Conservation (phyloP, 2,888 invertebrate species). For the Dolichomitus sp. region DNA sequence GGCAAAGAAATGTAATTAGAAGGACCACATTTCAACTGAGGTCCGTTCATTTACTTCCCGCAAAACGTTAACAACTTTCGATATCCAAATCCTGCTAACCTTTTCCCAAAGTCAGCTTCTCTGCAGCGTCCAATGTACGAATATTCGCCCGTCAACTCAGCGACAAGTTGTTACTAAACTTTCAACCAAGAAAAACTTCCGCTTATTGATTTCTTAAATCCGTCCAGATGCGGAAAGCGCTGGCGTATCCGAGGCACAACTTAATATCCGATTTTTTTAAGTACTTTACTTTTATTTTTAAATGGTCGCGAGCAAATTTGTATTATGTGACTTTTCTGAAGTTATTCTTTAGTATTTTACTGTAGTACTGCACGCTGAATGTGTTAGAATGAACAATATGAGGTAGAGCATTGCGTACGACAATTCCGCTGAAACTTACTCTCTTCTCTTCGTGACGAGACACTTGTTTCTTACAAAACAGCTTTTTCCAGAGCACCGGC, state of each 20-base stretch:
- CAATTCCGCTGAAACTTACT: neutral
- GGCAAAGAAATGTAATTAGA: neutral
- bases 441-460: constrained; percentile 29
- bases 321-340: neutral
- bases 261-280: constrained; percentile 36
- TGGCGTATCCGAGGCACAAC: neutral
- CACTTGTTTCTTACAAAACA: constrained; percentile 31
- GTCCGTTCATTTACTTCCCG: neutral
- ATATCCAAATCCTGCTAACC: constrained; percentile 1
- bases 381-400: neutral
- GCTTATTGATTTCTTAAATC: neutral
- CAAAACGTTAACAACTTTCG: neutral
- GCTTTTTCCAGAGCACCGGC: constrained; percentile 37
- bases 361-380: neutral
- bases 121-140: neutral
- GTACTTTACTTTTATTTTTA: neutral
- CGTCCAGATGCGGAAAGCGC: too few relatives aligned
- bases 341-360: too few relatives aligned
- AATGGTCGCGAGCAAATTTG: neutral
- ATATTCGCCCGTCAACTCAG: constrained; percentile 32
- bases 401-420: neutral
- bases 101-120: neutral
- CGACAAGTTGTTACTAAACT: constrained; percentile 31
- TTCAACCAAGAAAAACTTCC: neutral
- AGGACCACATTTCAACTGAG: neutral